These are phyloP conservation scores for Eretmochelys imbricata DNA, from an alignment of 2,113 vertebrate genomes.

Conservation along the genomic window DNA sequence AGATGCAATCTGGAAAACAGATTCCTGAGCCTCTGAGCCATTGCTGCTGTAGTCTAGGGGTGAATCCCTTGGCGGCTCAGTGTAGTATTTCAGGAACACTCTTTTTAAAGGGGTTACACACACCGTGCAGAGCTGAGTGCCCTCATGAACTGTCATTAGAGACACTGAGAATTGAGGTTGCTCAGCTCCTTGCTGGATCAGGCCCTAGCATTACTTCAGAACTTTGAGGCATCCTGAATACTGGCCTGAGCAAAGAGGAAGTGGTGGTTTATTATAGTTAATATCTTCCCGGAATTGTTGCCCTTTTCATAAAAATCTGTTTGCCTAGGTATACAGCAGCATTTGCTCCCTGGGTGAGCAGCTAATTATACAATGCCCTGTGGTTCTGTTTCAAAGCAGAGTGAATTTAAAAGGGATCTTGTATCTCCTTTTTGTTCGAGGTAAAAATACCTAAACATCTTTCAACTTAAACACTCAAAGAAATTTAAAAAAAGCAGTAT, in stretches of 20 bases:
- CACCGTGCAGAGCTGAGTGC: not conserved
- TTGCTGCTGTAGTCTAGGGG: not conserved
- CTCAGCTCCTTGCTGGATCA: not conserved
- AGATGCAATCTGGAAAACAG: not conserved
- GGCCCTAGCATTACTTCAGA: not conserved
- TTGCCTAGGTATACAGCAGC: not conserved
- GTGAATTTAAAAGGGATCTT: conserved; percentile 13
- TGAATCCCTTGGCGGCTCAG: not conserved
- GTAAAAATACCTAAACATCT: not conserved
- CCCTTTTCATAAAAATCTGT: conserved; percentile 1
- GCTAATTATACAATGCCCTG: conserved; percentile 54
- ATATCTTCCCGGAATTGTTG: not conserved
- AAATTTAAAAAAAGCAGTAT: not conserved
- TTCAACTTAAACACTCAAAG: not conserved
- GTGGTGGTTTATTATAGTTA: conserved; percentile 10
- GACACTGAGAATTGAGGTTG: not conserved
- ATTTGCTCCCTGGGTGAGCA: not conserved
- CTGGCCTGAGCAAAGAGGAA: not conserved
- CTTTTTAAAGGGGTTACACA: no score
- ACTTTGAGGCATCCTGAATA: not conserved
- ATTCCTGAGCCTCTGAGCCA: not conserved
- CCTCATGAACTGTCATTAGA: not conserved
- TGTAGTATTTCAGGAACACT: not conserved
- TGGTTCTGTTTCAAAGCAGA: conserved; percentile 36
- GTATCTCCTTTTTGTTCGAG: not conserved